Evolutionary conservation across 2,113 vertebrate species (phyloP), one percentile per base, ranked within the genome.

Genomic region (Cochlearius cochlearius): DNA sequence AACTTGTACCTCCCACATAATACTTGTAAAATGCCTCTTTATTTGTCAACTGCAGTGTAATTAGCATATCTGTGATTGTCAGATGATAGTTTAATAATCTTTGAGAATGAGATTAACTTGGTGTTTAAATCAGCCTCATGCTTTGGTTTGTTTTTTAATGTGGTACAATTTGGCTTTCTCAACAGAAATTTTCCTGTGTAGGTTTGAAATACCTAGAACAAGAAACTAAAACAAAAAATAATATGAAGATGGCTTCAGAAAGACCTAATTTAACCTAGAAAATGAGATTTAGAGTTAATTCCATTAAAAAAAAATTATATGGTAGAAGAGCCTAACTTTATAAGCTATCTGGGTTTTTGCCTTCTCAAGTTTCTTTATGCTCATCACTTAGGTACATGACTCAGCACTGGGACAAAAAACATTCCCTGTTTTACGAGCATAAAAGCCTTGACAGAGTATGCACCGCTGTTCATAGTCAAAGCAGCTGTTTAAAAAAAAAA

Each of bases 11-110:
- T 86, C n/a, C 59, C 59, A 86, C 45, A 47, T 30, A 77, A 43
- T 76, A 62, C 22, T 95, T 90, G 67, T 67, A 88, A 80, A 90
- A 52, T 93, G 16, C 2, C 7, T 72, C n/a, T 81, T 92, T 88
- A 72, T 82, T 87, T 88, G 66, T 76, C 77, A 94, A 0, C 56
- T 82, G 36, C 50, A 77, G 41, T 12, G 45, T n/a, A 80, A 56
- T 69, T 80, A 86, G 6, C 0, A 0, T 72, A 47, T 49, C 16
- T 80, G 43, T 80, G 36, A 74, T 41, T 90, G 22, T 78, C 53
- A 69, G 25, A 69, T 69, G 41, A 88, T 39, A 66, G 55, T 69
- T 86, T 69, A 79, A 86, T 53, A 86, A 69, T 50, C 38, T 79
- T 36, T 12, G 20, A 75, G 25, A 14, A 38, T 58, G 30, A 94